A percentile compares a stretch with the other conserved stretches of the same genome.
Evolutionary conservation across 2,113 vertebrate genomes (phyloP).

Genomic region (Mesoclemmys tuberculata): DNA sequence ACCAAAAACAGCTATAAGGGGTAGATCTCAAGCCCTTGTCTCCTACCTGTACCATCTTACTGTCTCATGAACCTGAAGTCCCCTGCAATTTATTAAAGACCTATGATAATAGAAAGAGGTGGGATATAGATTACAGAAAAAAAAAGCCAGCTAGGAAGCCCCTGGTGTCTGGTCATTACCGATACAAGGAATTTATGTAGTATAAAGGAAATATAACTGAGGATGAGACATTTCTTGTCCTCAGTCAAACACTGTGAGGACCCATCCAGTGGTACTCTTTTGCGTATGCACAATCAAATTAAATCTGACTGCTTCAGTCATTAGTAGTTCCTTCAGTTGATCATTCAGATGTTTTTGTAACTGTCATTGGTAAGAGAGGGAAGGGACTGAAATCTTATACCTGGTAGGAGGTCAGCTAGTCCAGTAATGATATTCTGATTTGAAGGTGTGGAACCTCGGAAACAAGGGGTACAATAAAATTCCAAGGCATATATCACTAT

Average conservation of each 20-base stretch:
- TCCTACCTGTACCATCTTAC: not conserved
- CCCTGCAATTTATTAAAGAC: not conserved
- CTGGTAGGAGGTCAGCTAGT: not conserved
- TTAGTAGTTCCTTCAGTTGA: not conserved
- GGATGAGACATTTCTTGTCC: not conserved
- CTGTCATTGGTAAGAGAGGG: not conserved
- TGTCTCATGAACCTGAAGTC: not conserved
- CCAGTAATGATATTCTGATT: not conserved
- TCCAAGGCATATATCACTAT: not conserved
- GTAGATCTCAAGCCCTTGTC: not conserved
- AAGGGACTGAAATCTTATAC: not conserved
- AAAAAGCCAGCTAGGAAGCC: not conserved
- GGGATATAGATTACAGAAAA: slow-evolving; percentile 3
- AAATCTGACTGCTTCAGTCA: not conserved
- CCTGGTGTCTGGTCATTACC: not conserved
- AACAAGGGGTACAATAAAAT: not conserved
- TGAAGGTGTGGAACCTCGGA: not conserved
- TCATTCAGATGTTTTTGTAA: not conserved
- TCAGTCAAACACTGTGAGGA: not conserved
- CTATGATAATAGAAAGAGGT: not conserved
- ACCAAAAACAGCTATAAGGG: not conserved
- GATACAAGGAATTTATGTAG: not conserved
- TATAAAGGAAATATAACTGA: fast-evolving
- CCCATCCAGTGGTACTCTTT: not conserved
- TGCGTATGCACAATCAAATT: not conserved